phyloP scores from a whole-genome alignment of 2,888 invertebrate genomes.

The Limnephilus lunatus region DNA sequence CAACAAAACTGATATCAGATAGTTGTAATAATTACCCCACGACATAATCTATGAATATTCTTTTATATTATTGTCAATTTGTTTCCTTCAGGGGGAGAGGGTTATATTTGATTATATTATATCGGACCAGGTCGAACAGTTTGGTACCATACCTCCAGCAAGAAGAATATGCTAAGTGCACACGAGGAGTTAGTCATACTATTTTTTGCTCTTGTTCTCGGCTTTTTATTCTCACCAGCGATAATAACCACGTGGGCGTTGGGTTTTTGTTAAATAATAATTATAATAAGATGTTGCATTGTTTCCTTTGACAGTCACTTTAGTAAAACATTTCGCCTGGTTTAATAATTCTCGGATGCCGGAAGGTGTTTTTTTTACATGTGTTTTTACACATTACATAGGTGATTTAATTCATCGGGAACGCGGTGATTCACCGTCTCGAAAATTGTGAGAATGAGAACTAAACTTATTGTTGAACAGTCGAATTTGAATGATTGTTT shows the following conservation, averaged over 20 bases:
- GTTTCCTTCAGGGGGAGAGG: background rate
- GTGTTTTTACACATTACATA: background rate
- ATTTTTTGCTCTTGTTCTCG: conserved; percentile 55
- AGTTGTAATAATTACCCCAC: no score
- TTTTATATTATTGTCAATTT: background rate
- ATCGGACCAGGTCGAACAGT: background rate
- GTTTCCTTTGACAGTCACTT: conserved; percentile 61
- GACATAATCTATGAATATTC: background rate
- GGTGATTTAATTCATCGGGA: background rate
- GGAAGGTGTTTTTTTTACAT: background rate
- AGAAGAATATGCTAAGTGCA: background rate
- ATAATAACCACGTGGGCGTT: conserved; percentile 58
- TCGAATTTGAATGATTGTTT: background rate
- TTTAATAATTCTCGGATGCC: background rate
- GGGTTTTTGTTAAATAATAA: conserved; percentile 52
- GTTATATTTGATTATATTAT: background rate
- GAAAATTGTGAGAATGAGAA: background rate
- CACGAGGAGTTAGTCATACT: conserved; percentile 46
- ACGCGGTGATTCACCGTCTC: background rate
- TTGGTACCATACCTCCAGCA: background rate
- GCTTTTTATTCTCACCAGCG: conserved; percentile 56
- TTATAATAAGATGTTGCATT: conserved; percentile 62
- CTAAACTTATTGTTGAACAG: background rate
- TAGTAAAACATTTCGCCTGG: background rate
- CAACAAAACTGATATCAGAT: no score